These are phyloP conservation scores for Chaetorhynchus papuensis DNA, from an alignment of 2,113 vertebrate genomes.

Conservation along the genomic window DNA sequence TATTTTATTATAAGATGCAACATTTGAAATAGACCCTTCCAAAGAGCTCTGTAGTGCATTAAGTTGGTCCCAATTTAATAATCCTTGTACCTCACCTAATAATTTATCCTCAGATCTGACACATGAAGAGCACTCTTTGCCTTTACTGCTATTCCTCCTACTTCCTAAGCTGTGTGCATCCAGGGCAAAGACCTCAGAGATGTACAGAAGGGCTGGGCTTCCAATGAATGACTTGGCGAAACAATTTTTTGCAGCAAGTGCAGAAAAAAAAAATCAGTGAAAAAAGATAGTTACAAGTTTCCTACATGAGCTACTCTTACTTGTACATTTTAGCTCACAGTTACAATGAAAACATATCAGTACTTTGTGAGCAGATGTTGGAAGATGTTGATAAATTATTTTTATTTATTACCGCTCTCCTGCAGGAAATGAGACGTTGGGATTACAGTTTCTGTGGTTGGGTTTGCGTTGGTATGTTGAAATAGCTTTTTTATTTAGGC, in stretches of 20 bases:
- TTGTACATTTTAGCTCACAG: neutral
- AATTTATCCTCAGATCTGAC: neutral
- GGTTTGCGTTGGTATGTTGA: neutral
- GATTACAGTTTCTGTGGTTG: neutral
- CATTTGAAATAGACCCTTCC: neutral
- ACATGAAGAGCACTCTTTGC: neutral
- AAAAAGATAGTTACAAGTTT: neutral
- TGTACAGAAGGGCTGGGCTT: neutral
- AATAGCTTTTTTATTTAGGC: slow-evolving; percentile 21
- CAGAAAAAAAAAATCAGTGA: neutral
- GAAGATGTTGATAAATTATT: slow-evolving; percentile 2
- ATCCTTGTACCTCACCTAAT: neutral
- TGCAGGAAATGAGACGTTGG: neutral
- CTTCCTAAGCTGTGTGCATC: neutral
- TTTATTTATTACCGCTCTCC: neutral
- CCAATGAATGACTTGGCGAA: neutral
- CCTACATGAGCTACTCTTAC: neutral
- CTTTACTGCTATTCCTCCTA: neutral
- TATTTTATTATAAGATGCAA: neutral
- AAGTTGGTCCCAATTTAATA: neutral
- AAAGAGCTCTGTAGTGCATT: neutral
- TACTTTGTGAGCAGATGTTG: neutral
- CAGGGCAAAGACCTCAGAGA: neutral
- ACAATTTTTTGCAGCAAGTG: neutral
- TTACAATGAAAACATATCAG: neutral